A percentile compares a stretch with the other conserved stretches of the same genome.
Evolutionary conservation across 2,113 vertebrate genomes (phyloP).

Genomic region (Pipra filicauda): DNA sequence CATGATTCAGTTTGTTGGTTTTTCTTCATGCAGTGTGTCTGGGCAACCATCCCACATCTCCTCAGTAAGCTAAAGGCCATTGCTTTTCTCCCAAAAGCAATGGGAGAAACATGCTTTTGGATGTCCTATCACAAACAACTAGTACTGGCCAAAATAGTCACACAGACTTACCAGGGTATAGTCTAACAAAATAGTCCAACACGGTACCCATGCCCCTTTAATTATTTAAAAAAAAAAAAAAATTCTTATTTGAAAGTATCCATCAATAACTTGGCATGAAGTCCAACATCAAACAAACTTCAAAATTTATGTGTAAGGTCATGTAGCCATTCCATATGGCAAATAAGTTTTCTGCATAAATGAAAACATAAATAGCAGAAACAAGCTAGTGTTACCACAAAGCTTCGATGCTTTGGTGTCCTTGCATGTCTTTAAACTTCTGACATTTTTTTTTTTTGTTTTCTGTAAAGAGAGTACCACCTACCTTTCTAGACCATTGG

Average conservation of each 20-base stretch:
- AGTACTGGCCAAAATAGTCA: background rate
- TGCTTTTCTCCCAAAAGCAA: background rate
- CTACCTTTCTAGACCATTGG: background rate
- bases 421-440: background rate
- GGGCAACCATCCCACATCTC: background rate
- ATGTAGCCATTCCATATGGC: accelerated
- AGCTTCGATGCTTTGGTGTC: background rate
- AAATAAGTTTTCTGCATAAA: background rate
- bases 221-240: background rate
- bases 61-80: background rate
- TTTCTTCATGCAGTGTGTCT: background rate
- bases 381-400: background rate
- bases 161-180: background rate
- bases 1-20: background rate
- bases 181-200: background rate
- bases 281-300: background rate
- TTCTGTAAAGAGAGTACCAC: background rate
- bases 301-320: background rate
- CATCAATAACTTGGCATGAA: background rate
- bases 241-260: background rate
- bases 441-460: background rate
- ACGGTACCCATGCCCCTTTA: background rate
- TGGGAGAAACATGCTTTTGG: background rate
- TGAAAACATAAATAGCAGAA: background rate
- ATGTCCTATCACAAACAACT: background rate